These are phyloP conservation scores for Colistium nudipinnis DNA, from an alignment of 2,113 vertebrate genomes.

Conservation along the genomic window DNA sequence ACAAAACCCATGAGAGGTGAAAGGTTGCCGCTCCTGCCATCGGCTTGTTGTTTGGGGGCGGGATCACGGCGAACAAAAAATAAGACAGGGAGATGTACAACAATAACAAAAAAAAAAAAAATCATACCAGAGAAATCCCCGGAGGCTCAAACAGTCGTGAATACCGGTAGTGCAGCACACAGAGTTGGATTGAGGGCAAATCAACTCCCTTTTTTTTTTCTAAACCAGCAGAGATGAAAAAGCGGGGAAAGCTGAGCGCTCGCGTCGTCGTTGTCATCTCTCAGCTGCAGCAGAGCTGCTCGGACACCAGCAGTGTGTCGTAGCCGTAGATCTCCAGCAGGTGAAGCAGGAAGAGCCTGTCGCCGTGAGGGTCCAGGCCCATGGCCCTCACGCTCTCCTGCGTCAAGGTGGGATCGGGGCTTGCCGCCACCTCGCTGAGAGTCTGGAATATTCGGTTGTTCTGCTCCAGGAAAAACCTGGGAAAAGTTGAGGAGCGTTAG, in stretches of 20 bases:
- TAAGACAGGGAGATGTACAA: constrained; percentile 7
- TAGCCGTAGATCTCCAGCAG: constrained; percentile 95
- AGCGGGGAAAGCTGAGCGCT: neutral
- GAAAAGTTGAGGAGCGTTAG: neutral
- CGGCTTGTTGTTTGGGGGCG: constrained; percentile 6
- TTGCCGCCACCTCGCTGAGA: constrained; percentile 89
- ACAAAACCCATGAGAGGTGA: neutral
- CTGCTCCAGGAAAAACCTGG: constrained; percentile 95
- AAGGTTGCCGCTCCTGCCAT: neutral
- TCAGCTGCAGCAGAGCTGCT: constrained; percentile 96
- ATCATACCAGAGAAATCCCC: constrained; percentile 9
- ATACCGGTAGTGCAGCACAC: constrained; percentile 53
- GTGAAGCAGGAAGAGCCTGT: constrained; percentile 92
- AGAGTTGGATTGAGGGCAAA: constrained; percentile 19
- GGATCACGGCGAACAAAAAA: constrained; percentile 13
- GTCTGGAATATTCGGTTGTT: constrained; percentile 97
- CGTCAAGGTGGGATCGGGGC: constrained; percentile 91
- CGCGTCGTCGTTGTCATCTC: neutral
- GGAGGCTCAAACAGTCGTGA: constrained; percentile 18
- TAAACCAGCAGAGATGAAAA: constrained; percentile 16
- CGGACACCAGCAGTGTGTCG: constrained; percentile 92
- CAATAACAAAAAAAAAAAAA: constrained; percentile 1
- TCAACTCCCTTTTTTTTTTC: constrained; percentile 26
- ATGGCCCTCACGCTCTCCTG: constrained; percentile 92
- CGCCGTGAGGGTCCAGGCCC: constrained; percentile 95